phyloP scores from a whole-genome alignment of 1,140 invertebrate species.

The Camponotus pennsylvanicus region DNA sequence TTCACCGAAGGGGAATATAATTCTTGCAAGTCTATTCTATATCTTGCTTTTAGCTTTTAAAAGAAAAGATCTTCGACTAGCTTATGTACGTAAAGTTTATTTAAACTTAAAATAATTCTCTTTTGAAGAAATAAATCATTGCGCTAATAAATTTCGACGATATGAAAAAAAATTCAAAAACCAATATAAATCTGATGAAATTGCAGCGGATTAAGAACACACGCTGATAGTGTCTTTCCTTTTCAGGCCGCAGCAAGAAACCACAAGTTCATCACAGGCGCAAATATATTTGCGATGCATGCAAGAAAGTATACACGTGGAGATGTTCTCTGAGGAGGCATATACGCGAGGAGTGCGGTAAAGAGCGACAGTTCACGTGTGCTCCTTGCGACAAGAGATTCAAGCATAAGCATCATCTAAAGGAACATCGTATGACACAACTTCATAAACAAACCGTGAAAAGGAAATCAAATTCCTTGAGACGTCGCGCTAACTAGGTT shows the following conservation, averaged over 20 bases:
- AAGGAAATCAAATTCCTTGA: neutral
- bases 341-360: conserved; percentile 6
- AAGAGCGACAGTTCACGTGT: neutral
- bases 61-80: too few relatives aligned
- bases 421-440: neutral
- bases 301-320: conserved; percentile 81
- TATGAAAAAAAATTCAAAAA: neutral
- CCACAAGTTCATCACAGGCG: neutral
- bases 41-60: too few relatives aligned
- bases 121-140: neutral
- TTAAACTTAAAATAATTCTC: neutral
- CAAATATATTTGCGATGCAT: conserved; percentile 71
- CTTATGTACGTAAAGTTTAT: too few relatives aligned
- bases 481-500: neutral
- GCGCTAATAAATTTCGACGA: neutral
- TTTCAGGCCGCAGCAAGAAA: conserved; percentile 21
- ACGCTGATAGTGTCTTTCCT: conserved; percentile 24
- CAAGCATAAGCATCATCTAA: neutral
- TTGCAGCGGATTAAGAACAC: neutral
- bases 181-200: neutral
- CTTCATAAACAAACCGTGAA: neutral
- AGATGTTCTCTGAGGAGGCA: conserved; percentile 83
- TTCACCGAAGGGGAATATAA: too few relatives aligned
- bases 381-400: conserved; percentile 6
- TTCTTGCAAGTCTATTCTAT: too few relatives aligned